Conservation (phyloP, 2,888 invertebrate genomes). For the Timema cristinae region DNA sequence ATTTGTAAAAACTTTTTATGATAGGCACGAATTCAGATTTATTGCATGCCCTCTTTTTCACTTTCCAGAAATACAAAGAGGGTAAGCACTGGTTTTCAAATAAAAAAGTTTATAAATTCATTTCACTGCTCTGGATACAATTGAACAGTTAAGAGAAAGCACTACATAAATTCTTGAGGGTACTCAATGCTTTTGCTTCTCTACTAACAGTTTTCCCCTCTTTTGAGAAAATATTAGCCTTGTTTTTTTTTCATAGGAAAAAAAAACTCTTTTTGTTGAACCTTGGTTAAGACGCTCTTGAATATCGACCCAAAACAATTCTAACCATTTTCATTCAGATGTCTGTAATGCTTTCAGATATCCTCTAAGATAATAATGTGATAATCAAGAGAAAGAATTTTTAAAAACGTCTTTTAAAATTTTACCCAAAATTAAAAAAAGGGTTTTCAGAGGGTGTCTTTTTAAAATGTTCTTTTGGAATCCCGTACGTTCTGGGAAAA, state of each 20-base stretch:
- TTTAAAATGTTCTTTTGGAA: not conserved
- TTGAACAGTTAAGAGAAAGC: not conserved
- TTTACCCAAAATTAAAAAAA: not conserved
- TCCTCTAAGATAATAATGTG: not conserved
- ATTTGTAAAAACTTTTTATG: too few relatives aligned
- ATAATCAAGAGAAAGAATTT: not conserved
- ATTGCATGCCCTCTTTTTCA: too few relatives aligned
- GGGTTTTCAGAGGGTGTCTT: not conserved
- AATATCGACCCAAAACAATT: not conserved
- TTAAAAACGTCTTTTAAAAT: not conserved
- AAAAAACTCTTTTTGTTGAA: not conserved
- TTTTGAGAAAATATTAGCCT: not conserved
- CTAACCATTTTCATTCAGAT: conserved; percentile 3
- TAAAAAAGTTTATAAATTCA: not conserved
- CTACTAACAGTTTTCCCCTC: not conserved
- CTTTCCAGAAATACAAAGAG: too few relatives aligned
- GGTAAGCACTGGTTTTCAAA: too few relatives aligned
- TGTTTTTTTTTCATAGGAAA: not conserved
- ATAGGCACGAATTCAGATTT: too few relatives aligned
- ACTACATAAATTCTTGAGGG: not conserved
- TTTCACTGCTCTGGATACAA: not conserved
- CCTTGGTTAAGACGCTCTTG: not conserved
- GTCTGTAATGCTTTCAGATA: not conserved
- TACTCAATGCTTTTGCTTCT: not conserved
- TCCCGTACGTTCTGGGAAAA: too few relatives aligned